phyloP scores from a whole-genome alignment of 2,797 vertebrate genomes.

The Acridotheres tristis region DNA sequence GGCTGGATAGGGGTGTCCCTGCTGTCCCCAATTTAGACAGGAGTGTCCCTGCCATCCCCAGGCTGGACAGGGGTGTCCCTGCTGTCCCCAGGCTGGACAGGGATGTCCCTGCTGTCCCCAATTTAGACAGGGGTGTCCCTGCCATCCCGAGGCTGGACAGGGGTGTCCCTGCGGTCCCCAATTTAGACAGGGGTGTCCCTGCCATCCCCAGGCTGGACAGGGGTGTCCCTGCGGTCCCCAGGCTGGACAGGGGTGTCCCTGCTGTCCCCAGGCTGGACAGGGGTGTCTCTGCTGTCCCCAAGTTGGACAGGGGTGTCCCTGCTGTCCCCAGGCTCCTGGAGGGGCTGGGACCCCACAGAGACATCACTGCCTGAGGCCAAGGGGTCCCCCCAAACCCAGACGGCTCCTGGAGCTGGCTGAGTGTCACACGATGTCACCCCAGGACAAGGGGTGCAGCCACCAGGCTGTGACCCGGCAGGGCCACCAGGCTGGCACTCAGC shows the following conservation, averaged over 20 bases:
- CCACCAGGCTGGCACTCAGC: background rate
- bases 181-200: background rate
- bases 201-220: too few species aligned
- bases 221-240: too few species aligned
- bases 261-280: background rate
- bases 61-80: too few species aligned
- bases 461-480: background rate
- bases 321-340: background rate
- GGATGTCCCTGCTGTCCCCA: too few species aligned
- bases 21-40: too few species aligned
- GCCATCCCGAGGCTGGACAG: background rate
- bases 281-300: background rate
- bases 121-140: background rate
- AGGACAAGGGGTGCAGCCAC: background rate
- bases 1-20: too few species aligned
- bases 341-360: background rate
- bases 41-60: background rate
- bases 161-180: background rate
- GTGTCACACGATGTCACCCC: background rate
- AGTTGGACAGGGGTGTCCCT: background rate
- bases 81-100: too few species aligned
- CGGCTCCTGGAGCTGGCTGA: background rate
- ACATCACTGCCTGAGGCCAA: background rate
- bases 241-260: background rate
- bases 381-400: background rate